A percentile compares a stretch with the other conserved stretches of the same genome.
Evolutionary conservation across 2,888 invertebrate genomes (phyloP).

Genomic region (Metopia argyrocephala): DNA sequence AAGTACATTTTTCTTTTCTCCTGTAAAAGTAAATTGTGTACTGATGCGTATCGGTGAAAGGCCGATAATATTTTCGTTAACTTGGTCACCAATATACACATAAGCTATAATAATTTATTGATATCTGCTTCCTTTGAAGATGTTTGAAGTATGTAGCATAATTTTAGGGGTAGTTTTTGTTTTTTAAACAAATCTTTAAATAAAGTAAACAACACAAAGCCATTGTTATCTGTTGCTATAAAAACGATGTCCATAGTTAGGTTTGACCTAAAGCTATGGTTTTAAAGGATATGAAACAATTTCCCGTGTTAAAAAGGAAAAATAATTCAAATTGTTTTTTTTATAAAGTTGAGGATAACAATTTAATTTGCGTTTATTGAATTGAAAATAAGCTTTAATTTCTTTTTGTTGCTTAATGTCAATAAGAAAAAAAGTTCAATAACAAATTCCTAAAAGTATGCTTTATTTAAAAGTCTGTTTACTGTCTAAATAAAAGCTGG

Average conservation of each 20-base stretch:
- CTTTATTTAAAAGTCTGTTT: neutral
- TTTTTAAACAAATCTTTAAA: neutral
- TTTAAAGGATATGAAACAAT: neutral
- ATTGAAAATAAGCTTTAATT: neutral
- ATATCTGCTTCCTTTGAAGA: neutral
- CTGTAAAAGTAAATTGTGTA: no score
- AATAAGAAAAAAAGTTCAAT: neutral
- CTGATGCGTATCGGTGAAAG: no score
- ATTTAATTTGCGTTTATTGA: neutral
- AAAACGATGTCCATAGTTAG: neutral
- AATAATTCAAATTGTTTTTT: neutral
- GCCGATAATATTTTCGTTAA: no score
- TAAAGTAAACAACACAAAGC: slow-evolving; percentile 7
- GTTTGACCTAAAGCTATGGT: neutral
- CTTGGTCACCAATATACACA: no score
- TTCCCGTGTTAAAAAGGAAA: neutral
- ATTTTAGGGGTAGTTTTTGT: neutral
- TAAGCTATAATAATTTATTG: no score
- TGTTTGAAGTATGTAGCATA: neutral
- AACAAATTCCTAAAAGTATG: slow-evolving; percentile 23
- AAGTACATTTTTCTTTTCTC: no score
- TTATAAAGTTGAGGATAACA: neutral
- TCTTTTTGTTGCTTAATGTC: neutral
- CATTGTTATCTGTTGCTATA: neutral
- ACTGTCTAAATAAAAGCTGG: no score